A percentile compares a stretch with the other conserved stretches of the same genome.
phyloP scores from a whole-genome alignment of 1,140 invertebrate species.

The Drosophila orena region DNA sequence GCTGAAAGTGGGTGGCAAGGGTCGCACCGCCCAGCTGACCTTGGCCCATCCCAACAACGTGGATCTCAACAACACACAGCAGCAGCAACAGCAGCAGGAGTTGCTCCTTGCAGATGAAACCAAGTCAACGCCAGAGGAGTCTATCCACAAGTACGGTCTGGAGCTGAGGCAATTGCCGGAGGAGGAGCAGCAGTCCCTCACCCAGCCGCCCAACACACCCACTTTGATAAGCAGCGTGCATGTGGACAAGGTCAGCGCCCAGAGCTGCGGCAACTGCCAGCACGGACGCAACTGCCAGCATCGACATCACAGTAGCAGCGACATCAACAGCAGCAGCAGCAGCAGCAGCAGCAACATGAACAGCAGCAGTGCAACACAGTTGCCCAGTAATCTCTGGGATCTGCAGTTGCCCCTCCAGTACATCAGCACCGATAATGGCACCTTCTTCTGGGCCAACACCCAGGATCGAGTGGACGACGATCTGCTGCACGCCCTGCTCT shows the following conservation, averaged over 20 bases:
- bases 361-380: conserved; percentile 16
- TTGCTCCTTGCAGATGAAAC: conserved; percentile 30
- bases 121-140: conserved; percentile 51
- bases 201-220: conserved; percentile 72
- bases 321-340: conserved; percentile 13
- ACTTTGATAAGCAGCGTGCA: conserved; percentile 72
- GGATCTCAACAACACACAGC: conserved; percentile 77
- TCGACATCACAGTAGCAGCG: conserved; percentile 48
- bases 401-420: conserved; percentile 68
- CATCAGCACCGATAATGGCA: conserved; percentile 79
- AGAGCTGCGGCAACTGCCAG: conserved; percentile 63
- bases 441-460: conserved; percentile 78
- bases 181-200: conserved; percentile 45
- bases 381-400: conserved; percentile 44
- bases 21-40: conserved; percentile 30
- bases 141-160: conserved; percentile 44
- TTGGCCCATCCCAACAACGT: conserved; percentile 80
- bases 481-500: conserved; percentile 70
- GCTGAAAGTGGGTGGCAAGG: conserved; percentile 69
- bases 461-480: conserved; percentile 77
- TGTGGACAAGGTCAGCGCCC: conserved; percentile 66
- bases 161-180: conserved; percentile 29
- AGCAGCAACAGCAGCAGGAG: conserved; percentile 17
- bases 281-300: conserved; percentile 83
- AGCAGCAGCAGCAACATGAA: conserved; percentile 11